Base-by-base conservation (phyloP, 2,888 invertebrate species). In the Ypsolopha scabrella region DNA sequence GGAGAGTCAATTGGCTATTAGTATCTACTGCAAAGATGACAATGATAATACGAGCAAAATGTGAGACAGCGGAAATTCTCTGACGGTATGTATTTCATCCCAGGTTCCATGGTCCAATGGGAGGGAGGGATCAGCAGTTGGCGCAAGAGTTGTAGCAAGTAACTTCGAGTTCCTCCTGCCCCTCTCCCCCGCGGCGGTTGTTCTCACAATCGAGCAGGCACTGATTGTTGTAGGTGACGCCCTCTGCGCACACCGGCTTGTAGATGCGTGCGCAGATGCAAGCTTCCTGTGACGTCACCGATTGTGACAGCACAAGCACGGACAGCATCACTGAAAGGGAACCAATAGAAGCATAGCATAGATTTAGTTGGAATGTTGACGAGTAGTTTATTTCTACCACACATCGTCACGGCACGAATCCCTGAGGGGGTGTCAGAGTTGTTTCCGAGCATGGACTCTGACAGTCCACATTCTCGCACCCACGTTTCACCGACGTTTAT, bases 221-320 rank as follows among this genome's bases (percentile, higher is more conserved):
- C 7, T 24, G 41, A 43, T 53, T 55, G n/a, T 37, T 43, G 47
- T 41, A 55, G 37, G 48, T 53, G 35, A 8, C 10, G n/a, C 48
- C 51, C 24, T 53, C 50, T n/a, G 55, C 48, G 53, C 55, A 55
- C 9, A 50, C 38, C n/a, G 55, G 55, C 34, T 49, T 36, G 53
- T 54, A 54, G 37, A 48, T 36, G n/a, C 39, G n/a, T 2, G 52
- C 38, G 43, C 54, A 54, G 2, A n/a, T 24, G 13, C 50, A 48
- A 1, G 47, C 14, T 10, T 14, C 24, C 47, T 36, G 24, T 14
- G 37, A 48, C n/a, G 36, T 7, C 24, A 24, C 24, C 35, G 46
- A 33, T 7, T 9, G 6, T 2, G 45, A n/a, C 36, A 35, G 11
- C 34, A 35, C 33, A 11, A 46, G 7, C 11, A n/a, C 11, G 10